A percentile compares a stretch with the other conserved stretches of the same genome.
phyloP scores from a whole-genome alignment of 2,888 invertebrate species.

The Rhynchonema sp. region DNA sequence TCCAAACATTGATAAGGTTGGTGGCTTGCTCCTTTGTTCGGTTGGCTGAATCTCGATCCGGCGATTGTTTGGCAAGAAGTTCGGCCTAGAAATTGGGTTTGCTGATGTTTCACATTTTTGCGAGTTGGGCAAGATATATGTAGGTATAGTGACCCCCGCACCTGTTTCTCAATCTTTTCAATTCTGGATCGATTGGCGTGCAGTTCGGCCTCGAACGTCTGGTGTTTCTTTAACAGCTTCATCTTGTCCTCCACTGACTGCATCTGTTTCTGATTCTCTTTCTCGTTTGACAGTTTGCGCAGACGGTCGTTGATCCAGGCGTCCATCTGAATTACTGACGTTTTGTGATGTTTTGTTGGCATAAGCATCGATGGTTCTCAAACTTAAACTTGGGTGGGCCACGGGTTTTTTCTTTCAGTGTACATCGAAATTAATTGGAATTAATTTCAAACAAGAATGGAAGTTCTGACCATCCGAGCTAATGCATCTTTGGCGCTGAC shows the following conservation, averaged over 20 bases:
- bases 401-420: too few species aligned
- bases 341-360: too few species aligned
- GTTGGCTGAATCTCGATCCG: constrained; percentile 32
- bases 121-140: neutral
- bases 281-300: constrained; percentile 36
- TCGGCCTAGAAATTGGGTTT: neutral
- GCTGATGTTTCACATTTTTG: too few species aligned
- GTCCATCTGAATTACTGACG: too few species aligned
- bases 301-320: constrained; percentile 34
- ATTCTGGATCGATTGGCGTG: constrained; percentile 66
- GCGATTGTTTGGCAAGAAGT: constrained; percentile 24
- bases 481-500: too few species aligned
- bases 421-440: too few species aligned
- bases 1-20: too few species aligned
- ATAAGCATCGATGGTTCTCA: too few species aligned
- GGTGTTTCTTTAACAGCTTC: constrained; percentile 76
- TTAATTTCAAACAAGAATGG: too few species aligned
- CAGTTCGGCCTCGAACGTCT: constrained; percentile 78
- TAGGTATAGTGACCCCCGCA: constrained; percentile 1
- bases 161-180: constrained; percentile 46
- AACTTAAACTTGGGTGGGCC: too few species aligned
- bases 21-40: too few species aligned
- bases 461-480: too few species aligned
- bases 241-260: constrained; percentile 76
- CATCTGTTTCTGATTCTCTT: constrained; percentile 53